Base-by-base conservation (phyloP, 2,888 invertebrate species). In the Cephus spinipes region DNA sequence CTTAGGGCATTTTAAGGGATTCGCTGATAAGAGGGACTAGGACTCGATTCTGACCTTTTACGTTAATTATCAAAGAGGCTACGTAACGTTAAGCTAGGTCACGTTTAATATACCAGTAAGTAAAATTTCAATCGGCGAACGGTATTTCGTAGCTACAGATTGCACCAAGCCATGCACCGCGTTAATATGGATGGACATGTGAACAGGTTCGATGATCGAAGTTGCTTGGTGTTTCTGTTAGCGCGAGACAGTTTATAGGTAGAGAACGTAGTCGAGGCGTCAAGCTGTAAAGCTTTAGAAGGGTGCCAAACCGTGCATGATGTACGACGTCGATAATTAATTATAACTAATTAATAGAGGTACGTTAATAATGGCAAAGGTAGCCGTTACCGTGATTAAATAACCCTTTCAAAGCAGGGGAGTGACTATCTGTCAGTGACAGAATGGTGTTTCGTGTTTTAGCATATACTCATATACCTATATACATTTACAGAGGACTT, bases 241-340 rank as follows among this genome's bases (percentile, higher is more conserved):
- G 9, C 55, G 55, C 55, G 23, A 23, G 6, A 55, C 55, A 55
- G 23, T 55, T 55, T 55, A 9, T 55, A 55, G 55, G 6, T 9
- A 55, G 55, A 23, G 55, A 23, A 55, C 23, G 6, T 55, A 55
- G 23, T 55, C 55, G 23, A 9, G 55, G 23, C 23, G 2, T 55
- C 55, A 23, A 55, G 55, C 55, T 23, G 23, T 55, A 55, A 55
- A 23, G 55, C 55, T 55, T 55, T 23, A 55, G 9, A 9, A 55
- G 55, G 55, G 23, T 55, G 55, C 23, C 55, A 55, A 55, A 55
- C 23, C 55, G 55, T 23, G 55, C 35, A 74, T 74, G 75, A 75
- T 75, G 31, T 71, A 75, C 69, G 69, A 78, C 75, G 76, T 81
- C 81, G 74, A 81, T 81, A 79, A 81, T 78, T 74, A 80, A 80